These are phyloP conservation scores for Epizoanthus fatuus DNA, from an alignment of 92 coral and sea anemone species.

Conservation along the genomic window DNA sequence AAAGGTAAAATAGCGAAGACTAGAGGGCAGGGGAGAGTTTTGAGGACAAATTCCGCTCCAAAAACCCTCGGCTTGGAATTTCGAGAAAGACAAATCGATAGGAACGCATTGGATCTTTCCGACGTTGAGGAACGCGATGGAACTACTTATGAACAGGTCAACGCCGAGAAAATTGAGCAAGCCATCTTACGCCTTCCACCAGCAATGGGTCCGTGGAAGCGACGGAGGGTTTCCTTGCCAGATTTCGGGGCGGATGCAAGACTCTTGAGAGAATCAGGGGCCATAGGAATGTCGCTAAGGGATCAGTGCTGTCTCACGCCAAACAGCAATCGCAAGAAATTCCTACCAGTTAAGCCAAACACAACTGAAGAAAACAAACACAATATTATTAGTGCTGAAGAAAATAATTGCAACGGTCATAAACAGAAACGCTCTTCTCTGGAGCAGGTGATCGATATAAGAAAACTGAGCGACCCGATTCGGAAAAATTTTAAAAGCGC, in stretches of 20 bases:
- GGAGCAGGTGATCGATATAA: too few species aligned
- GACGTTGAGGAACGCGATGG: neutral
- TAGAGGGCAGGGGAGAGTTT: constrained; percentile 38
- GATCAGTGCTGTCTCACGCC: constrained; percentile 18
- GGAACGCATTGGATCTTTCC: neutral
- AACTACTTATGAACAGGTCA: neutral
- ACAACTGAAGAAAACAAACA: neutral
- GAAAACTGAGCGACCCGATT: neutral
- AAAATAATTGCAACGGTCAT: neutral
- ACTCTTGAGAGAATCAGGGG: constrained; percentile 10
- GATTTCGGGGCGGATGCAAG: constrained; percentile 29
- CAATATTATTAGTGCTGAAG: neutral
- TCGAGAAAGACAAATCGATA: constrained; percentile 11
- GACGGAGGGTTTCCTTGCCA: constrained; percentile 27
- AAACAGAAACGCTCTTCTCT: neutral
- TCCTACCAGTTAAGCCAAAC: neutral
- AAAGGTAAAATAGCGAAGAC: neutral
- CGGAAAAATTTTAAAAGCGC: neutral
- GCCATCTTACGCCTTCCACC: neutral
- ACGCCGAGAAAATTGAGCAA: neutral
- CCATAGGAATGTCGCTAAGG: neutral
- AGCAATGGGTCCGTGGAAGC: constrained; percentile 2
- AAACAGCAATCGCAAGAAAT: neutral
- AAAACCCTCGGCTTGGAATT: constrained; percentile 67
- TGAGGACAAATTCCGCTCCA: constrained; percentile 86